Conservation (phyloP, 64 coral and sea anemone genomes). For the Astreopora myriophthalma region DNA sequence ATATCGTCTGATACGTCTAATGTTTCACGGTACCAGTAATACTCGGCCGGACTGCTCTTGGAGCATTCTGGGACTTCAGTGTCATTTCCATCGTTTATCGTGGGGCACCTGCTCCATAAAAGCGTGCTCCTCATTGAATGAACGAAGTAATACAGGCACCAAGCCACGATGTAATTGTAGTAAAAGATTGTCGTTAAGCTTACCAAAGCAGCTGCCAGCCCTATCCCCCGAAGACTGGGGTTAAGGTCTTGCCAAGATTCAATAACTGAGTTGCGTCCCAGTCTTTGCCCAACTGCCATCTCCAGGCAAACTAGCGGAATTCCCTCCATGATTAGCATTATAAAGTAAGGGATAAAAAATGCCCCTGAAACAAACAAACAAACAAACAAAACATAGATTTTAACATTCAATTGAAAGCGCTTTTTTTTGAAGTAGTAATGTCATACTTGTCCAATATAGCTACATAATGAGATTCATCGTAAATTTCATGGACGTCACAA, state of each 20-base stretch:
- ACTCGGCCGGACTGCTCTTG: conserved; percentile 59
- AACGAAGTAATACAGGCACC: conserved; percentile 90
- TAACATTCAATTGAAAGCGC: no score
- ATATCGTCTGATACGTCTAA: conserved; percentile 77
- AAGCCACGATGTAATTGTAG: conserved; percentile 91
- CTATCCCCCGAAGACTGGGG: conserved; percentile 76
- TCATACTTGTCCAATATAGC: no score
- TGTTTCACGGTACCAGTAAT: conserved; percentile 92
- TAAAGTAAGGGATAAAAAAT: conserved; percentile 86
- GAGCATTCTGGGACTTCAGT: conserved; percentile 54
- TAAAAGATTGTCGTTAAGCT: conserved; percentile 65
- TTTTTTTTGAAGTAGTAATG: no score
- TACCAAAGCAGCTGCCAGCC: conserved; percentile 57
- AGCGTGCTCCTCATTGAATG: conserved; percentile 78
- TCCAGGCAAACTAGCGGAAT: conserved; percentile 93
- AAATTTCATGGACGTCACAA: no score
- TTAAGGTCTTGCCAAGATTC: conserved; percentile 75
- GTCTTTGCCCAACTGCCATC: conserved; percentile 89
- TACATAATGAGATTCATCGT: no score
- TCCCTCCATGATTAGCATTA: conserved; percentile 92
- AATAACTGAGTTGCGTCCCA: conserved; percentile 66
- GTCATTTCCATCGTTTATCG: background rate
- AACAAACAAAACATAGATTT: no score
- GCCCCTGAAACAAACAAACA: no score
- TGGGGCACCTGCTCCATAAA: conserved; percentile 74